Conservation (phyloP, 2,888 invertebrate genomes). For the Coelinius sp. region DNA sequence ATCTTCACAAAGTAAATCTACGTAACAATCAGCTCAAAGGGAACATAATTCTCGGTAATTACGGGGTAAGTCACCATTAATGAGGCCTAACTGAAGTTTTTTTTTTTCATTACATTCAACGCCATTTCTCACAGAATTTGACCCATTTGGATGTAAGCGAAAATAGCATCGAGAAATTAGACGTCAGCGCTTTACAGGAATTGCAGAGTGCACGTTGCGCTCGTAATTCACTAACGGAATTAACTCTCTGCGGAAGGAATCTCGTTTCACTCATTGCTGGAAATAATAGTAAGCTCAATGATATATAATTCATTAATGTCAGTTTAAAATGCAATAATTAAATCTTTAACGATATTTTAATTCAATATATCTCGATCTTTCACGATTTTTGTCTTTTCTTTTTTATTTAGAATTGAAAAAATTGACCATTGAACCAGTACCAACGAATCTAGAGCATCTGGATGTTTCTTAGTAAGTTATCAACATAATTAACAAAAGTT, state of each 20-base stretch:
- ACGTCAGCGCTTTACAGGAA: slow-evolving; percentile 84
- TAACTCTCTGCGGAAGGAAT: slow-evolving; percentile 84
- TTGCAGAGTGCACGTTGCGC: slow-evolving; percentile 84
- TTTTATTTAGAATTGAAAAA: slow-evolving; percentile 79
- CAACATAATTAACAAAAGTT: slow-evolving; percentile 9
- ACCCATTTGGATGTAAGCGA: slow-evolving; percentile 88
- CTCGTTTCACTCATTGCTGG: slow-evolving; percentile 84
- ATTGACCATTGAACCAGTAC: slow-evolving; percentile 79
- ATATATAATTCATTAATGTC: slow-evolving; percentile 4
- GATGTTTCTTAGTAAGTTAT: slow-evolving; percentile 81
- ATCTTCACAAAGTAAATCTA: slow-evolving; percentile 80
- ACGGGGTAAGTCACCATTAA: slow-evolving; percentile 77
- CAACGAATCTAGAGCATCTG: slow-evolving; percentile 81
- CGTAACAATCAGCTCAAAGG: slow-evolving; percentile 85
- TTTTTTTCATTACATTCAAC: slow-evolving; percentile 10
- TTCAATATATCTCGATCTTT: not conserved
- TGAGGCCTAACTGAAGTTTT: not conserved
- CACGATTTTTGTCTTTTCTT: slow-evolving; percentile 36
- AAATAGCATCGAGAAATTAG: slow-evolving; percentile 86
- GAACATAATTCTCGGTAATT: slow-evolving; percentile 87
- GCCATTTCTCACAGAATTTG: slow-evolving; percentile 75
- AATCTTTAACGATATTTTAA: not conserved
- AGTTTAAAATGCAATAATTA: not conserved
- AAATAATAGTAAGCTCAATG: slow-evolving; percentile 79
- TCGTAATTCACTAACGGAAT: slow-evolving; percentile 82